Base-by-base conservation (phyloP, 2,113 vertebrate genomes). In the Petaurus breviceps region DNA sequence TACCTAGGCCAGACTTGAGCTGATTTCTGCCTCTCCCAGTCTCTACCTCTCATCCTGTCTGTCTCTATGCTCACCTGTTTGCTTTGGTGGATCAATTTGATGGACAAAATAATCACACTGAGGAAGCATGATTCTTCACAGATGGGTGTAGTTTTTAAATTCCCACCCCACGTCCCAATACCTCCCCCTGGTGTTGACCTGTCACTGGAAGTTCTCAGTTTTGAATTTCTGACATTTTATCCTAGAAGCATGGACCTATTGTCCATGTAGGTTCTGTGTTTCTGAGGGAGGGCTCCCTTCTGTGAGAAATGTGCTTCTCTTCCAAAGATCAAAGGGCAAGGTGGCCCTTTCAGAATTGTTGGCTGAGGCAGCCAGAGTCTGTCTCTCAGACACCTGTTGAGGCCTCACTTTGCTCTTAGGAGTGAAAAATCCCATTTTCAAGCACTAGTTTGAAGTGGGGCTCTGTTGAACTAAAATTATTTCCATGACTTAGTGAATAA, bases 101-200 rank as follows among this genome's bases (percentile, higher is more conserved):
- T 3, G 96, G 92, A 92, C 5, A 68, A 93, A 96, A 57, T 52
- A 61, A 92, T 61, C 55, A 91, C 55, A 49, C 95, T 43, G n/a
- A 92, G 3, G 91, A 90, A 47, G 50, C 92, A 92, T 51, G 94
- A 92, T 84, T 94, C 3, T 95, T 92, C 23, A 90, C 25, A 52
- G 47, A 49, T 89, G 68, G 43, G 68, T 23, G 19, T 77, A 77
- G n/a, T 43, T 84, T 84, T 23, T 43, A 84, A 22, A 84, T 84
- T 84, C n/a, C 6, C 19, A 8, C n/a, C n/a, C 68, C n/a, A 43
- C 37, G 19, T 84, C n/a, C 19, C n/a, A 84, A 43, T 14, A 43
- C 68, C n/a, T 84, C 68, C 68, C 50, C 28, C 19, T 11, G 61
- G 12, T 92, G 31, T 84, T 94, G 57, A 92, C 24, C 53, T 10